These are phyloP conservation scores for Lacanobia wlatinum DNA, from an alignment of 2,888 invertebrate species.

Conservation along the genomic window DNA sequence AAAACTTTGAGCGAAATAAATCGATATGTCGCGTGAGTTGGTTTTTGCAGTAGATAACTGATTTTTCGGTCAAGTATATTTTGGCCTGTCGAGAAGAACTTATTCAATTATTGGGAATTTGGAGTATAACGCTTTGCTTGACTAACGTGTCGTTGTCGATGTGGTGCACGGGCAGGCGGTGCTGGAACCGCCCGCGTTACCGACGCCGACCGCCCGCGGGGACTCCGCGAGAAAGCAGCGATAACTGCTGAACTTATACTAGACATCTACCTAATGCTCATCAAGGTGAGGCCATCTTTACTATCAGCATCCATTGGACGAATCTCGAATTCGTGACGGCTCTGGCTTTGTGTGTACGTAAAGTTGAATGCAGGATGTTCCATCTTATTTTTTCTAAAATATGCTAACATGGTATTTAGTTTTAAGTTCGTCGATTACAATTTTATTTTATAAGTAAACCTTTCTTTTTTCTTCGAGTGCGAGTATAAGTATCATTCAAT, in stretches of 20 bases:
- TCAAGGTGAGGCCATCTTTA: conserved; percentile 60
- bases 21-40: not conserved
- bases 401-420: not conserved
- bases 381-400: not conserved
- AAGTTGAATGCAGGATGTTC: not conserved
- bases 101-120: not conserved
- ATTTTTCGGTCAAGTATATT: not conserved
- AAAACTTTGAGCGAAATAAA: not conserved
- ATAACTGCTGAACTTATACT: conserved; percentile 78
- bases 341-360: conserved; percentile 14
- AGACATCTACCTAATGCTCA: conserved; percentile 73
- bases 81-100: not conserved
- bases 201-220: conserved; percentile 83
- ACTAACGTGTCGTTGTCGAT: conserved; percentile 63
- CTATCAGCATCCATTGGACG: conserved; percentile 4
- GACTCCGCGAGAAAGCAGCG: conserved; percentile 84
- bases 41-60: not conserved
- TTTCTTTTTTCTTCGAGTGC: conserved; percentile 5
- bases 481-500: conserved; percentile 16
- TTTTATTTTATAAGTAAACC: not conserved
- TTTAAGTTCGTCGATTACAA: not conserved
- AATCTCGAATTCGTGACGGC: not conserved
- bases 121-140: conserved; percentile 62
- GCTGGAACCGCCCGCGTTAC: conserved; percentile 77
- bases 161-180: conserved; percentile 77